Conservation (phyloP, 2,888 invertebrate genomes). For the Cepaea hortensis region DNA sequence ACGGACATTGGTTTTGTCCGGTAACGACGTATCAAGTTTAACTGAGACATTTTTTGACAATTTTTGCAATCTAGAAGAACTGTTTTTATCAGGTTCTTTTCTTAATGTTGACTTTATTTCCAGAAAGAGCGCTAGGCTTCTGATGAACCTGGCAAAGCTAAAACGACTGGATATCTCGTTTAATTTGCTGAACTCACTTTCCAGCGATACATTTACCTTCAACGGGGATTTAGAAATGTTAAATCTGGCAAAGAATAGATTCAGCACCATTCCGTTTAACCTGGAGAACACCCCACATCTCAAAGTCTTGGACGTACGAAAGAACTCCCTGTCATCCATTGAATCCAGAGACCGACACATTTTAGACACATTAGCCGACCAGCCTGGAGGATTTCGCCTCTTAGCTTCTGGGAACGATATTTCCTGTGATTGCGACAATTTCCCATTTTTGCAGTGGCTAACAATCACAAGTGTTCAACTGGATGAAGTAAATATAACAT, state of each 20-base stretch:
- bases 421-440: not conserved
- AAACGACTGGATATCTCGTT: not conserved
- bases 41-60: not conserved
- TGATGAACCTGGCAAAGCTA: not conserved
- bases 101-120: not conserved
- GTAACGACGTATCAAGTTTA: not conserved
- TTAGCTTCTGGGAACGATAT: not conserved
- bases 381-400: not conserved
- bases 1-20: not conserved
- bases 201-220: not conserved
- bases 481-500: not conserved
- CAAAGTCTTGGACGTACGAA: not conserved
- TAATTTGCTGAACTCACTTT: not conserved
- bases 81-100: not conserved
- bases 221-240: not conserved
- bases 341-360: not conserved
- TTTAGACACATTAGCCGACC: not conserved
- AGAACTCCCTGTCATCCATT: not conserved
- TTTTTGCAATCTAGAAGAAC: not conserved
- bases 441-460: constrained; percentile 3
- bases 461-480: not conserved
- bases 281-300: not conserved
- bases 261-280: not conserved
- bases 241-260: constrained; percentile 8
- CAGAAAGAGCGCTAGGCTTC: not conserved